Evolutionary conservation across 2,113 vertebrate genomes (phyloP).

Genomic region (Mastomys natalensis): DNA sequence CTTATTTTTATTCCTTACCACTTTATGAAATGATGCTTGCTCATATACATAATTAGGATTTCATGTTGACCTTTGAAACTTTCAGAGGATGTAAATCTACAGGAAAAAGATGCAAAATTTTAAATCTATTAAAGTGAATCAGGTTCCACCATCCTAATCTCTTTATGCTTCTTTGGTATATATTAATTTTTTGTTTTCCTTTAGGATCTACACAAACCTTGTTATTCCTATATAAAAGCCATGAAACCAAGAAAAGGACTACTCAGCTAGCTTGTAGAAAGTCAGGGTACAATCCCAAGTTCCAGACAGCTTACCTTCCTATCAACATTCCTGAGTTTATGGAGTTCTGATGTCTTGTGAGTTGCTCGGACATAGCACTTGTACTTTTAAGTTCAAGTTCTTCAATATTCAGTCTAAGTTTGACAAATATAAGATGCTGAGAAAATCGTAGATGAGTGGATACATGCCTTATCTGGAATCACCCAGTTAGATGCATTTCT

Average conservation of each 20-base stretch:
- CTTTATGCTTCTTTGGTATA: neutral
- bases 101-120: neutral
- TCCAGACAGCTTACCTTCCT: neutral
- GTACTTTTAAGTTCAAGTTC: neutral
- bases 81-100: constrained; percentile 9
- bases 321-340: neutral
- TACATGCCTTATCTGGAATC: neutral
- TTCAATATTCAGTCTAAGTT: neutral
- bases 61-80: neutral
- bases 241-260: neutral
- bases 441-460: neutral
- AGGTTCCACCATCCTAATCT: neutral
- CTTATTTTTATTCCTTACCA: constrained; percentile 4
- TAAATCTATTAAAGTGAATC: neutral
- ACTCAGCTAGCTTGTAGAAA: neutral
- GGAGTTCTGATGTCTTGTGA: neutral
- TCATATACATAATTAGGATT: neutral
- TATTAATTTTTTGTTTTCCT: neutral
- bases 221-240: neutral
- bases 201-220: neutral
- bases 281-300: neutral
- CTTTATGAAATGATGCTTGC: neutral
- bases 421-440: neutral
- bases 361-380: neutral
- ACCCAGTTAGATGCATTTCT: neutral